A percentile compares a stretch with the other conserved stretches of the same genome.
These are phyloP conservation scores for Leptodactylus fallax DNA, from an alignment of 2,797 vertebrate species.

Conservation along the genomic window DNA sequence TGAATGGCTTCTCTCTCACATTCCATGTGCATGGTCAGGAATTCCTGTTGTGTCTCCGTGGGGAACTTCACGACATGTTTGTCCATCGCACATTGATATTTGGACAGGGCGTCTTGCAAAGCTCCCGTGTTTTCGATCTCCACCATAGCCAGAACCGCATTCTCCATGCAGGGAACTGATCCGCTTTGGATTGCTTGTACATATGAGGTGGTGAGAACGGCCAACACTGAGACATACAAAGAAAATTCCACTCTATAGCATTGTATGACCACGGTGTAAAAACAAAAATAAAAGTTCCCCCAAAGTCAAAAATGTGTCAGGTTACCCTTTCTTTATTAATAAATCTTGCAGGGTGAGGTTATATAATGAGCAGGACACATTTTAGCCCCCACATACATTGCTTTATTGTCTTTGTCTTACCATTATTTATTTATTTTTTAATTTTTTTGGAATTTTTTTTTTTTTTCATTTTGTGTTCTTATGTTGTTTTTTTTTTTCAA, in stretches of 20 bases:
- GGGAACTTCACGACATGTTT: conserved; percentile 58
- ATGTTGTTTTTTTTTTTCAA: no score
- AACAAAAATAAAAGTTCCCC: no score
- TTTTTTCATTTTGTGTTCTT: no score
- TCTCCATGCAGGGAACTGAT: conserved; percentile 73
- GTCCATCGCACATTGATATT: conserved; percentile 69
- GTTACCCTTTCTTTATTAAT: no score
- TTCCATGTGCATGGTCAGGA: conserved; percentile 66
- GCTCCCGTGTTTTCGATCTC: conserved; percentile 68
- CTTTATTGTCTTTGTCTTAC: no score
- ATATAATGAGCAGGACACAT: no score
- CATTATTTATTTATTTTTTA: no score
- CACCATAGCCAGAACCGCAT: conserved; percentile 67
- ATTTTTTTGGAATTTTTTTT: no score
- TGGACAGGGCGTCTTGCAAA: conserved; percentile 61
- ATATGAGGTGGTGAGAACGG: conserved; percentile 69
- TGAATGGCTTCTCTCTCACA: conserved; percentile 63
- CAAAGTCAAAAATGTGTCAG: no score
- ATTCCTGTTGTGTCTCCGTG: conserved; percentile 51
- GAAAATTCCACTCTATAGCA: neutral
- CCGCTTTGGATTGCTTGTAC: conserved; percentile 70
- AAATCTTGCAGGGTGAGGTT: no score
- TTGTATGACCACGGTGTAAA: no score
- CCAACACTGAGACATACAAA: conserved; percentile 67
- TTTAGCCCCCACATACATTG: no score